Evolutionary conservation across 1,140 invertebrate genomes (phyloP).

Genomic region (Macrostomum lignano): DNA sequence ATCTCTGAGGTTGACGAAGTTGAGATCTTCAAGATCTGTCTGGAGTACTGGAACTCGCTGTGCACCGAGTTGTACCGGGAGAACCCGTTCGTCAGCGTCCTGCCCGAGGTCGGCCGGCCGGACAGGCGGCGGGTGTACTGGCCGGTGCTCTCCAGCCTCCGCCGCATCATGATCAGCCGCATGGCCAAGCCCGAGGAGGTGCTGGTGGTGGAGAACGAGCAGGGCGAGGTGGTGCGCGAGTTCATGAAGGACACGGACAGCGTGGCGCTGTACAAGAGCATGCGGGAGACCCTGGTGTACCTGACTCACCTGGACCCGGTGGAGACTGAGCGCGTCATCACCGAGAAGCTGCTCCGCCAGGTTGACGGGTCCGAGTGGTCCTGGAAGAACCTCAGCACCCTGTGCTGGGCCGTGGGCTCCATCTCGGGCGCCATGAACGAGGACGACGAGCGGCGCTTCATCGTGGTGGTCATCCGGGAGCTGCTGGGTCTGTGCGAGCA

Average conservation of each 20-base stretch:
- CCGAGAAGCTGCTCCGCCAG: slow-evolving; percentile 88
- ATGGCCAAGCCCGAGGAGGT: slow-evolving; percentile 99
- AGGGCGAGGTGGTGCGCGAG: slow-evolving; percentile 91
- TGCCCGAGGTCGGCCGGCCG: neutral
- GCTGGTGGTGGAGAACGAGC: slow-evolving; percentile 99
- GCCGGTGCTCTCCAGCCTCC: slow-evolving; percentile 31
- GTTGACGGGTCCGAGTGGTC: slow-evolving; percentile 97
- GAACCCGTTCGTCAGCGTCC: no score
- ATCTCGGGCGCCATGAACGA: slow-evolving; percentile 96
- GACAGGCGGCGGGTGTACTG: neutral
- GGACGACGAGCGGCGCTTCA: slow-evolving; percentile 92
- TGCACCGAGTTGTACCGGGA: slow-evolving; percentile 61
- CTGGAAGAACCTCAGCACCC: slow-evolving; percentile 95
- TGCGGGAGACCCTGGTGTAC: slow-evolving; percentile 93
- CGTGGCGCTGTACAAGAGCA: slow-evolving; percentile 96
- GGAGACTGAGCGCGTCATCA: slow-evolving; percentile 96
- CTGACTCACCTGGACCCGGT: slow-evolving; percentile 84
- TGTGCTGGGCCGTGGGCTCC: slow-evolving; percentile 44
- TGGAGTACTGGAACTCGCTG: slow-evolving; percentile 91
- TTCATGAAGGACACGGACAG: slow-evolving; percentile 99
- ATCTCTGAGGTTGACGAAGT: slow-evolving; percentile 97
- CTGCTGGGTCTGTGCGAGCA: slow-evolving; percentile 89
- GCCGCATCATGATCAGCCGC: slow-evolving; percentile 92
- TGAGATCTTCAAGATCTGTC: slow-evolving; percentile 96
- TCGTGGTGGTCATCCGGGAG: slow-evolving; percentile 86